These are phyloP conservation scores for Drosophila emarginata DNA, from an alignment of 2,888 invertebrate species.

Conservation along the genomic window DNA sequence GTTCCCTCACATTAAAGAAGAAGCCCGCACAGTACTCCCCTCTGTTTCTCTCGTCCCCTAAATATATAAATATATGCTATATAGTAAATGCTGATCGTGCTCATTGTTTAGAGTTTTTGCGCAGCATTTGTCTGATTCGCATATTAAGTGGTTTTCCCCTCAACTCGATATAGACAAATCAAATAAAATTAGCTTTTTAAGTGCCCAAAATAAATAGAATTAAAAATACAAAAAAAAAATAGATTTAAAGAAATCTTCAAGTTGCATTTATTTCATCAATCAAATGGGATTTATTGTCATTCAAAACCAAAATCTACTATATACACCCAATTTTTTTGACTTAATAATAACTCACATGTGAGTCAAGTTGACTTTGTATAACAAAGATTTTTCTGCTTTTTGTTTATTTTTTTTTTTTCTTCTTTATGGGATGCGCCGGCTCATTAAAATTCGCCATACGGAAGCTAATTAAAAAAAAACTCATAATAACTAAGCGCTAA, in stretches of 20 bases:
- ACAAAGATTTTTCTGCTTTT: constrained; percentile 13
- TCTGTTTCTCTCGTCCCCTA: constrained; percentile 1
- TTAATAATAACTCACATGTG: constrained; percentile 3
- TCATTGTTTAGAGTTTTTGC: constrained; percentile 69
- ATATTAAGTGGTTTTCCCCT: constrained; percentile 53
- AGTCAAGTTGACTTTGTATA: constrained; percentile 56
- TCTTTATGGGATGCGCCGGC: constrained; percentile 26
- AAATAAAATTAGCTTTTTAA: constrained; percentile 51
- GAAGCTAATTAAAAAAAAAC: constrained; percentile 64
- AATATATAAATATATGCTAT: constrained; percentile 22
- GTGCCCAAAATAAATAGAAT: constrained; percentile 20
- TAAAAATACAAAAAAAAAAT: constrained; percentile 12
- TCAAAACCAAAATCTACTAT: constrained; percentile 5
- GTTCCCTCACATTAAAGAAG: constrained; percentile 66
- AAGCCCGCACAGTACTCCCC: constrained; percentile 33
- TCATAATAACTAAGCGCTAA: constrained; percentile 49
- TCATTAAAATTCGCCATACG: constrained; percentile 65
- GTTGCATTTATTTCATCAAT: constrained; percentile 57
- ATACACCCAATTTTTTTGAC: background rate
- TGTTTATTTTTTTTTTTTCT: constrained; percentile 20
- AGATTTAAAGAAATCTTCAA: constrained; percentile 39
- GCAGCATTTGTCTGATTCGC: constrained; percentile 60
- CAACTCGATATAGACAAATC: constrained; percentile 48
- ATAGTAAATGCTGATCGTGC: constrained; percentile 62
- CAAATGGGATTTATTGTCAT: constrained; percentile 59